phyloP scores from a whole-genome alignment of 1,140 invertebrate species.

The Phymorhynchus buccinoides region DNA sequence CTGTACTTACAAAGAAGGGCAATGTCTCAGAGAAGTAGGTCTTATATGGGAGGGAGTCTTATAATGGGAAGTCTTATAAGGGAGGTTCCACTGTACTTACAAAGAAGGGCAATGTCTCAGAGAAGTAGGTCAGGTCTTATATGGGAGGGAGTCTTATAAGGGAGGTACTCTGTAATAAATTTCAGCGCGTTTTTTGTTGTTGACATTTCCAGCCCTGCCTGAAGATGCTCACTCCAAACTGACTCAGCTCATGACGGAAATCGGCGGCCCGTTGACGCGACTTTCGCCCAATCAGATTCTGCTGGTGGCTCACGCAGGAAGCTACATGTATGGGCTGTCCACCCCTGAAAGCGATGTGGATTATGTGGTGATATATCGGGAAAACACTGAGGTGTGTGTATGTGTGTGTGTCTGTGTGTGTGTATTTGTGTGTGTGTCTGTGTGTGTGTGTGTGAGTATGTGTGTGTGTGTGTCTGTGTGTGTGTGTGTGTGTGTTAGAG shows the following conservation, averaged over 20 bases:
- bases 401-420: not conserved
- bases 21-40: no score
- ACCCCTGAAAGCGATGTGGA: conserved; percentile 67
- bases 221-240: no score
- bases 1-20: no score
- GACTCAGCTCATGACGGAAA: conserved; percentile 53
- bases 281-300: conserved; percentile 63
- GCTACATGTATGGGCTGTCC: conserved; percentile 65
- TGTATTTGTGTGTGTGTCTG: not conserved
- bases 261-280: conserved; percentile 61
- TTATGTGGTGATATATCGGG: conserved; percentile 63
- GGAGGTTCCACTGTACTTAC: no score
- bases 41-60: no score
- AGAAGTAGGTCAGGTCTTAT: no score
- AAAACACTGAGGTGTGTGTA: conserved; percentile 47
- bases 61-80: no score
- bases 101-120: no score
- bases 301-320: conserved; percentile 66
- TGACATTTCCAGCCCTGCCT: no score
- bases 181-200: no score
- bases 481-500: not conserved
- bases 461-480: not conserved
- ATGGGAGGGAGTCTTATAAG: no score
- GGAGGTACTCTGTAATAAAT: no score
- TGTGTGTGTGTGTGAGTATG: not conserved